Conservation (phyloP, 1,140 invertebrate genomes). For the Bursaphelenchus mucronatus region DNA sequence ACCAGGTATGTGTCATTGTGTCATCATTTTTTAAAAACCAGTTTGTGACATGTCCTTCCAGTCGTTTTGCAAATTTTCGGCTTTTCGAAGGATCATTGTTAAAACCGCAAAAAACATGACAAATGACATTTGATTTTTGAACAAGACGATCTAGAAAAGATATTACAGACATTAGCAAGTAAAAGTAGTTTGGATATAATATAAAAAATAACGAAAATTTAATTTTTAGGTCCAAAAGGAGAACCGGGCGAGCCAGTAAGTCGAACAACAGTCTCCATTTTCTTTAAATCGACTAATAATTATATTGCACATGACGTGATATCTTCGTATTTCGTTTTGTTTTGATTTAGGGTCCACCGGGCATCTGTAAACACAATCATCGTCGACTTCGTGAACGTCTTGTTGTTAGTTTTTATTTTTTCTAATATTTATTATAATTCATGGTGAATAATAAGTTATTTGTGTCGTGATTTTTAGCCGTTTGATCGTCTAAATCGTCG, state of each 20-base stretch:
- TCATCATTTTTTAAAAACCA: too few species aligned
- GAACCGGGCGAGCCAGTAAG: conserved; percentile 36
- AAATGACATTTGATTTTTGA: too few species aligned
- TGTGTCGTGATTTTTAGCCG: conserved; percentile 37
- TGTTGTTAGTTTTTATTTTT: conserved; percentile 25
- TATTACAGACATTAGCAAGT: not conserved
- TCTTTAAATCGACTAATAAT: not conserved
- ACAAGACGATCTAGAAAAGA: not conserved
- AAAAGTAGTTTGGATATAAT: conserved; percentile 19
- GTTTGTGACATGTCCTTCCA: too few species aligned
- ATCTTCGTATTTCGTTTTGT: conserved; percentile 11
- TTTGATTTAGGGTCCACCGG: conserved; percentile 31
- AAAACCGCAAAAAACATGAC: too few species aligned
- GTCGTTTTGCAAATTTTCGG: too few species aligned
- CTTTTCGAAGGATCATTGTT: too few species aligned
- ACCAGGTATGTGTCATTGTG: conserved; percentile 1
- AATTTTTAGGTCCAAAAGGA: conserved; percentile 45
- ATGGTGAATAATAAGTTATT: conserved; percentile 20
- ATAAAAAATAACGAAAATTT: conserved; percentile 7
- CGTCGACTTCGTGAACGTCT: conserved; percentile 23
- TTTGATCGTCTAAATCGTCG: conserved; percentile 42
- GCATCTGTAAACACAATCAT: conserved; percentile 25
- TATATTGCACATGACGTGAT: conserved; percentile 20
- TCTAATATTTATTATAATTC: conserved; percentile 12
- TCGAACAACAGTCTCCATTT: not conserved